Base-by-base conservation (phyloP, 2,113 vertebrate species). In the Camelus bactrianus region DNA sequence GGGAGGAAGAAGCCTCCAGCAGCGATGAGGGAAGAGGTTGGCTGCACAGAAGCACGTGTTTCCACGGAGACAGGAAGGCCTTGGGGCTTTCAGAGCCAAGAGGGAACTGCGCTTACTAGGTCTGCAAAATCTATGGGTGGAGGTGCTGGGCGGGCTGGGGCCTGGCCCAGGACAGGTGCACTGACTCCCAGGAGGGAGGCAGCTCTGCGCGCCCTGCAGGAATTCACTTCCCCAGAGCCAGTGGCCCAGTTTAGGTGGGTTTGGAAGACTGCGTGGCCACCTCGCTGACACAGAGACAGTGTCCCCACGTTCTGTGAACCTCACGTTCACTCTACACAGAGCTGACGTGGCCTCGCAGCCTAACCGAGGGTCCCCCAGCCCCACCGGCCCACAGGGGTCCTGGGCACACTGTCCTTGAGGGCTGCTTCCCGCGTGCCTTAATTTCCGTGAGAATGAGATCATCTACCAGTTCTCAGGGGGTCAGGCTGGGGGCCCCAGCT, bases 171-270 rank as follows among this genome's bases (percentile, higher is more conserved):
- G 17, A 42, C 38, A 42, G 38, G 38, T 42, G 38, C 38, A 19
- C 35, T 0, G 12, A 13, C 11, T 12, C 6, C 32, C 7, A 32
- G 15, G 2, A 50, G n/a, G n/a, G 10, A 2, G 9, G 10, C 2
- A 28, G 3, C 32, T 50, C 86, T 3, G 17, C 5, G 52, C 35
- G 8, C 48, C 19, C 48, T 46, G 42, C 1, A 5, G 30, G 17
- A 4, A 19, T 1, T 5, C 38, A 0, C 10, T 14, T 15, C 19
- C 62, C 30, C 15, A 11, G 11, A 70, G 32, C 7, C 4, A 1
- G 3, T 0, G 56, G 46, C 75, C 56, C 5, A 4, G 7, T 4
- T 13, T 81, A 22, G 65, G 75, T 4, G 38, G 22, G 12, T 28
- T 38, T 69, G 2, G 6, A 50, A 8, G 38, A 6, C 13, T 2